Evolutionary conservation across 2,797 vertebrate genomes (phyloP).

Genomic region (Pterois miles): DNA sequence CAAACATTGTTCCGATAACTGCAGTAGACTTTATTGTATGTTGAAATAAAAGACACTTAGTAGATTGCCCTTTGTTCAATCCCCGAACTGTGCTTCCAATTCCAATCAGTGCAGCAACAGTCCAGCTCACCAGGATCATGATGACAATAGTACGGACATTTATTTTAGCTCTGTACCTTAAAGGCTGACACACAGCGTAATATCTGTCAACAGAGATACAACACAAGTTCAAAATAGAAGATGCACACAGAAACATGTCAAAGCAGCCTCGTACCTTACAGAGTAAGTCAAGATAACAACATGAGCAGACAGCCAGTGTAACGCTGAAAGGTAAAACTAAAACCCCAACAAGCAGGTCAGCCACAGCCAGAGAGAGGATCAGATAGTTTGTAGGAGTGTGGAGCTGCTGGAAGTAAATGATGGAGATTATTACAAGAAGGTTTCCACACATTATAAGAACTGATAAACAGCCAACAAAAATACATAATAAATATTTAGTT

Average conservation of each 20-base stretch:
- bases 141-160: background rate
- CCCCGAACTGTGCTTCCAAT: conserved; percentile 83
- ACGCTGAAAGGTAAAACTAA: too few relatives aligned
- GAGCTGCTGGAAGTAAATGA: too few relatives aligned
- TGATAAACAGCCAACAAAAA: too few relatives aligned
- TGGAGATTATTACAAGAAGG: too few relatives aligned
- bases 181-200: conserved; percentile 54
- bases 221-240: conserved; percentile 52
- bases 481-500: too few relatives aligned
- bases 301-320: too few relatives aligned
- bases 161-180: conserved; percentile 38
- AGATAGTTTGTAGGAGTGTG: too few relatives aligned
- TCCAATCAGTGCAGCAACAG: conserved; percentile 80
- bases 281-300: too few relatives aligned
- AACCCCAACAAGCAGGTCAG: too few relatives aligned
- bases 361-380: too few relatives aligned
- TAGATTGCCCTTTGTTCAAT: conserved; percentile 53
- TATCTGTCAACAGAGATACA: conserved; percentile 64
- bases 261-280: conserved; percentile 1
- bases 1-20: conserved; percentile 43
- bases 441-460: too few relatives aligned
- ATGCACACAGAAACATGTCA: conserved; percentile 37
- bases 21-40: background rate
- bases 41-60: background rate
- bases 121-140: conserved; percentile 87